Evolutionary conservation across 2,888 invertebrate genomes (phyloP).

Genomic region (Drosophila tanythrix): DNA sequence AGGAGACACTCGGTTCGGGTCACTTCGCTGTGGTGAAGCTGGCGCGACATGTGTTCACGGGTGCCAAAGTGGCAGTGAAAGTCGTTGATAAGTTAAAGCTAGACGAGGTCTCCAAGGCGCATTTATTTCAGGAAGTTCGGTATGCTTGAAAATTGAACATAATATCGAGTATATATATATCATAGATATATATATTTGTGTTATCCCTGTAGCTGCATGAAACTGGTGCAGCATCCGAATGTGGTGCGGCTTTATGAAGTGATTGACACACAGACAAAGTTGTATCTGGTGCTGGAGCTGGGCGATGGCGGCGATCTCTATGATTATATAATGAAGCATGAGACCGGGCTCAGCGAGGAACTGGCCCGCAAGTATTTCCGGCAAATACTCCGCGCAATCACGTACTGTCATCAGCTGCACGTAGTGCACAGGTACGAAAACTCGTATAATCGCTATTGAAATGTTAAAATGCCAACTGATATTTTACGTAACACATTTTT

Average conservation of each 20-base stretch:
- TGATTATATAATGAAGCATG: slow-evolving; percentile 98
- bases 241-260: slow-evolving; percentile 99
- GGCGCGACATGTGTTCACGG: slow-evolving; percentile 99
- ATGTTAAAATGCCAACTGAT: background rate
- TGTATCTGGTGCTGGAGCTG: slow-evolving; percentile 97
- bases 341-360: slow-evolving; percentile 93
- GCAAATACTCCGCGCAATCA: slow-evolving; percentile 98
- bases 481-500: slow-evolving; percentile 61
- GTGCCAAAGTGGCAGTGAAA: slow-evolving; percentile 98
- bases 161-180: background rate
- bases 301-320: slow-evolving; percentile 99
- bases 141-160: slow-evolving; percentile 51
- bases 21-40: slow-evolving; percentile 99
- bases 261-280: slow-evolving; percentile 99
- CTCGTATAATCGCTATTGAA: slow-evolving; percentile 18
- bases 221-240: slow-evolving; percentile 99
- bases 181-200: slow-evolving; percentile 3
- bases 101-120: slow-evolving; percentile 97
- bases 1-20: slow-evolving; percentile 98
- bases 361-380: slow-evolving; percentile 96
- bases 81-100: slow-evolving; percentile 99
- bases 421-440: slow-evolving; percentile 86
- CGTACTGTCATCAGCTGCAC: slow-evolving; percentile 96
- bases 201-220: slow-evolving; percentile 92
- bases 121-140: slow-evolving; percentile 97